Evolutionary conservation across 1,140 invertebrate genomes (phyloP).

Genomic region (Paralvinella palmiformis): DNA sequence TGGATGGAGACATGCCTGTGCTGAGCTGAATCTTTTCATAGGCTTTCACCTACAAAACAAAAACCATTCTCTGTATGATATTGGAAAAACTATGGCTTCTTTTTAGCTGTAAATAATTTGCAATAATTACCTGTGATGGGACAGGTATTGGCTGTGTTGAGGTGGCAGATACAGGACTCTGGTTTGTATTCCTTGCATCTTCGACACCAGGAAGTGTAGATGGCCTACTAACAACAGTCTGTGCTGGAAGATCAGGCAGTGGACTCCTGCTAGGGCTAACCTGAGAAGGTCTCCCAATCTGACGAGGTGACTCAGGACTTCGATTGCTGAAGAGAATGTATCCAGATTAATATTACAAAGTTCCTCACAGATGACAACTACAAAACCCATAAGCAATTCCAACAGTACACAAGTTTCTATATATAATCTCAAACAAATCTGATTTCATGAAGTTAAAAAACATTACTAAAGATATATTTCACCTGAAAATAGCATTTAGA

Average conservation of each 20-base stretch:
- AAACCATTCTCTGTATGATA: no score
- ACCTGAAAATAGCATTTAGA: constrained; percentile 8
- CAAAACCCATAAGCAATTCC: no score
- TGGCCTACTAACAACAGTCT: constrained; percentile 28
- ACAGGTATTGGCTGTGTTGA: constrained; percentile 66
- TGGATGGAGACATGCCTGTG: constrained; percentile 10
- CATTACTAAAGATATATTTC: no score
- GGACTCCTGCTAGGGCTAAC: not conserved
- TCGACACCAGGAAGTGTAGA: constrained; percentile 31
- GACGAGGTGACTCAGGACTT: constrained; percentile 8
- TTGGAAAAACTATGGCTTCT: no score
- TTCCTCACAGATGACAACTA: no score
- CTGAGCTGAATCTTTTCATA: constrained; percentile 51
- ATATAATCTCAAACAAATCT: no score
- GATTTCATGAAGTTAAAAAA: no score
- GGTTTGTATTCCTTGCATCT: no score
- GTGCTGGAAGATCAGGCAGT: not conserved
- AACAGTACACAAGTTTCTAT: no score
- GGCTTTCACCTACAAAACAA: no score
- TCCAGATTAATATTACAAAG: no score
- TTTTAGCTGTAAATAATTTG: no score
- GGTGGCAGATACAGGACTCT: not conserved
- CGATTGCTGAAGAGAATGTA: not conserved
- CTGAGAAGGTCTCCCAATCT: not conserved
- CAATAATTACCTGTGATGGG: constrained; percentile 68